phyloP scores from a whole-genome alignment of 2,797 vertebrate genomes.

The Austrolebias charrua region DNA sequence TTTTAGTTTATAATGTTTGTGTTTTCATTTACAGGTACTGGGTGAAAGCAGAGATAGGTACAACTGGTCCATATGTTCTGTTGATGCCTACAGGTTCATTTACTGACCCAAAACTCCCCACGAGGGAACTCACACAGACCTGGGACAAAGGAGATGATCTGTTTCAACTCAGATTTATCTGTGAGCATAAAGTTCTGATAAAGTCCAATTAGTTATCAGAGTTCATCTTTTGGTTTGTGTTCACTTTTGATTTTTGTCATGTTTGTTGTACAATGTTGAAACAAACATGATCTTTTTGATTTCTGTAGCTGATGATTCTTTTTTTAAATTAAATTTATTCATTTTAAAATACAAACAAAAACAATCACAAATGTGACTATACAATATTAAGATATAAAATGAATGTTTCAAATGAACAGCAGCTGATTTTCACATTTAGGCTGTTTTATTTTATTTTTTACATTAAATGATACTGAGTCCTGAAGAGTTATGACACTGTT shows the following conservation, averaged over 20 bases:
- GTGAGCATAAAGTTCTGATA: constrained; percentile 20
- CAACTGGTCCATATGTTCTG: accelerated
- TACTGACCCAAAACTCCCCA: accelerated
- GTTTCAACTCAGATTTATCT: constrained; percentile 12
- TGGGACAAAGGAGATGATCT: accelerated
- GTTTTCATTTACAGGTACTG: constrained; percentile 35
- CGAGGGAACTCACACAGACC: accelerated
- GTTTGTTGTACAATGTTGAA: not conserved
- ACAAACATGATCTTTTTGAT: no score
- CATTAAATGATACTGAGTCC: no score
- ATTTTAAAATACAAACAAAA: no score
- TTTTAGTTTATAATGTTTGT: not conserved
- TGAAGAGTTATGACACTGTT: no score
- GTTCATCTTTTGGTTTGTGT: not conserved
- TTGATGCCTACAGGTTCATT: constrained; percentile 4
- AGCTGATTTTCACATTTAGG: no score
- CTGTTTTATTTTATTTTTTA: no score
- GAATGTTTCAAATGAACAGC: no score
- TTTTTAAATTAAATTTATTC: no score
- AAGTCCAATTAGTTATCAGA: not conserved
- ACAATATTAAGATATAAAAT: no score
- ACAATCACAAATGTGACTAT: no score
- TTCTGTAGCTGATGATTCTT: not conserved
- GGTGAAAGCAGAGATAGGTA: accelerated
- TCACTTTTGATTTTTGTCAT: not conserved